phyloP scores from a whole-genome alignment of 1,140 invertebrate species.

The Ephestia elutella region DNA sequence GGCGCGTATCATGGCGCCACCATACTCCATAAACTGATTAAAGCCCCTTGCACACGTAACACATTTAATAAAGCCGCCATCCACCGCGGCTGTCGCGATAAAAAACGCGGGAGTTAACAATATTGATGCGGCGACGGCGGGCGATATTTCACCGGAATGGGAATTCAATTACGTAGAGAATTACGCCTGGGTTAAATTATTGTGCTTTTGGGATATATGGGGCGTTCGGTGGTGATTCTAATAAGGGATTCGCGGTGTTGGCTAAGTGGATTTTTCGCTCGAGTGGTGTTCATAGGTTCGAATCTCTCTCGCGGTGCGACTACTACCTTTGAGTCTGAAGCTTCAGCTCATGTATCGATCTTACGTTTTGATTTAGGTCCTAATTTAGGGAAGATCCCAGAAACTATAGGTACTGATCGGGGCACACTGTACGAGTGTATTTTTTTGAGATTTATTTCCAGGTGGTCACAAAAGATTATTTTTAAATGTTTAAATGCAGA shows the following conservation, averaged over 20 bases:
- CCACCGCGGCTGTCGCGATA: not conserved
- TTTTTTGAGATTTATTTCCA: too few species aligned
- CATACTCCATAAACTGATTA: not conserved
- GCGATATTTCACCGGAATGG: not conserved
- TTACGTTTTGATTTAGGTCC: too few species aligned
- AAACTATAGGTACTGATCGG: too few species aligned
- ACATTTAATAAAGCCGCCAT: not conserved
- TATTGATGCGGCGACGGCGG: not conserved
- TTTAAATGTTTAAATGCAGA: too few species aligned
- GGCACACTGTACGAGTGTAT: too few species aligned
- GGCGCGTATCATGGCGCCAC: too few species aligned
- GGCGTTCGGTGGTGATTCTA: not conserved
- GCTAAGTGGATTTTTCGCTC: not conserved
- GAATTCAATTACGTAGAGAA: constrained; percentile 2
- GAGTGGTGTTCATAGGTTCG: too few species aligned
- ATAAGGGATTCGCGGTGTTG: not conserved
- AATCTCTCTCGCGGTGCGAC: too few species aligned
- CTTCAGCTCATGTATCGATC: too few species aligned
- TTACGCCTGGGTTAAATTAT: not conserved
- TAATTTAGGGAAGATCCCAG: too few species aligned
- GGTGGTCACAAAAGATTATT: too few species aligned
- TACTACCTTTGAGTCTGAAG: too few species aligned
- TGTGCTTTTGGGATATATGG: not conserved
- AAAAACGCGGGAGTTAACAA: constrained; percentile 1
- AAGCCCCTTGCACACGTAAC: not conserved